Conservation (phyloP, 1,140 invertebrate genomes). For the Drosophila serrata region DNA sequence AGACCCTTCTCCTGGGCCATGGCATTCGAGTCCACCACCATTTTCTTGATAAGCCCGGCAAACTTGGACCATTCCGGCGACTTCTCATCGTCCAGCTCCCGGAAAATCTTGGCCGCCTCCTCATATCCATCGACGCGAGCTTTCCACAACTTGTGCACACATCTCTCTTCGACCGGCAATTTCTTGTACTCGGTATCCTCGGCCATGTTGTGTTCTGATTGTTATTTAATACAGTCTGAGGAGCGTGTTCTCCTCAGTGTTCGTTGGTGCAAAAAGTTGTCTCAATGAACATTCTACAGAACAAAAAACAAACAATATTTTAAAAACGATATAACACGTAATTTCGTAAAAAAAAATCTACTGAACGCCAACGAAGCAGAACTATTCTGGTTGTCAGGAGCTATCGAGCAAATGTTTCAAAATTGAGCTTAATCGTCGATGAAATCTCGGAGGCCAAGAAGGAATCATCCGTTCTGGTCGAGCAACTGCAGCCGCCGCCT, state of each 20-base stretch:
- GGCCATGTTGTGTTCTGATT: conserved; percentile 87
- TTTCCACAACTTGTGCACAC: conserved; percentile 98
- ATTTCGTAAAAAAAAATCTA: conserved; percentile 26
- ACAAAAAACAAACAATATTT: conserved; percentile 3
- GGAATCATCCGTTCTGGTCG: conserved; percentile 53
- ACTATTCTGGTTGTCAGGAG: conserved; percentile 46
- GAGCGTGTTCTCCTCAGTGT: conserved; percentile 22
- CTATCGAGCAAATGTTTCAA: conserved; percentile 62
- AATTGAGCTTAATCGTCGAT: conserved; percentile 74
- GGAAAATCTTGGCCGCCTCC: conserved; percentile 95
- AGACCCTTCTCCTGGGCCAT: conserved; percentile 98
- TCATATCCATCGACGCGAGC: conserved; percentile 97
- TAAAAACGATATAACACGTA: conserved; percentile 3
- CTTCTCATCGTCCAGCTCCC: conserved; percentile 95
- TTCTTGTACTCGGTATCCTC: conserved; percentile 97
- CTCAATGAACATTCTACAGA: conserved; percentile 33
- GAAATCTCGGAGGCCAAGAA: conserved; percentile 50
- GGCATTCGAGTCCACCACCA: conserved; percentile 97
- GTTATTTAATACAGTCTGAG: conserved; percentile 17
- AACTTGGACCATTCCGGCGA: conserved; percentile 97
- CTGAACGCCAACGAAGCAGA: conserved; percentile 48
- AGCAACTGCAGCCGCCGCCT: conserved; percentile 21
- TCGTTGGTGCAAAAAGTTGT: conserved; percentile 3
- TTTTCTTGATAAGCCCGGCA: conserved; percentile 96
- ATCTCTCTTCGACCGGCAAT: conserved; percentile 95